phyloP scores from a whole-genome alignment of 2,888 invertebrate genomes.

The Ichneumoninae sp. region DNA sequence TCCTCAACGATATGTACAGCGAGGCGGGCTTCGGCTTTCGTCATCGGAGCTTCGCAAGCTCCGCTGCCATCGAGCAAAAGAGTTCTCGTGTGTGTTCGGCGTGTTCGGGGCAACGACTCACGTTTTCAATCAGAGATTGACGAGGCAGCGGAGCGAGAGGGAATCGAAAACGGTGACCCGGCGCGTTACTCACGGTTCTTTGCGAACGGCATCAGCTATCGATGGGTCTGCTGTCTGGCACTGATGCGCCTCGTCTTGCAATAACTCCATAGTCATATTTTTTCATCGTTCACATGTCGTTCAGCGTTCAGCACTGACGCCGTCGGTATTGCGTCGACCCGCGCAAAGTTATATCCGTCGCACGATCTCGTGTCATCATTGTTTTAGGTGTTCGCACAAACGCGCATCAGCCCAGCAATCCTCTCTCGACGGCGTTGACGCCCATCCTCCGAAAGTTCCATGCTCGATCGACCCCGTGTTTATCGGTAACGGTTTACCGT shows the following conservation, averaged over 20 bases:
- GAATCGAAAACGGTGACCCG: slow-evolving; percentile 24
- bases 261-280: slow-evolving; percentile 42
- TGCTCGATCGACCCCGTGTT: background rate
- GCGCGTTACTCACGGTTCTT: slow-evolving; percentile 26
- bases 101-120: slow-evolving; percentile 38
- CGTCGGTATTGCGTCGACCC: slow-evolving; percentile 40
- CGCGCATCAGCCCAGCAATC: slow-evolving; percentile 38
- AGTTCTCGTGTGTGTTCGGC: background rate
- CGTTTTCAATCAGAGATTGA: slow-evolving; percentile 58
- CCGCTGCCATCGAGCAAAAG: background rate
- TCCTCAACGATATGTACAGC: background rate
- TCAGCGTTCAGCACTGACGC: slow-evolving; percentile 43
- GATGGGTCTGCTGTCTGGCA: slow-evolving; percentile 35
- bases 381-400: slow-evolving; percentile 43
- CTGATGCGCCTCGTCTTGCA: slow-evolving; percentile 21
- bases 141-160: background rate
- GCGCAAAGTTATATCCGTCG: slow-evolving; percentile 55
- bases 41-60: slow-evolving; percentile 41
- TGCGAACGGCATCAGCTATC: slow-evolving; percentile 24
- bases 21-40: slow-evolving; percentile 20
- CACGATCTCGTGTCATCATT: slow-evolving; percentile 41
- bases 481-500: background rate
- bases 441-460: background rate
- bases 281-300: slow-evolving; percentile 46
- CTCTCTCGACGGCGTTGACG: background rate